Base-by-base conservation (phyloP, 2,113 vertebrate genomes). In the Grammomys dolichurus region DNA sequence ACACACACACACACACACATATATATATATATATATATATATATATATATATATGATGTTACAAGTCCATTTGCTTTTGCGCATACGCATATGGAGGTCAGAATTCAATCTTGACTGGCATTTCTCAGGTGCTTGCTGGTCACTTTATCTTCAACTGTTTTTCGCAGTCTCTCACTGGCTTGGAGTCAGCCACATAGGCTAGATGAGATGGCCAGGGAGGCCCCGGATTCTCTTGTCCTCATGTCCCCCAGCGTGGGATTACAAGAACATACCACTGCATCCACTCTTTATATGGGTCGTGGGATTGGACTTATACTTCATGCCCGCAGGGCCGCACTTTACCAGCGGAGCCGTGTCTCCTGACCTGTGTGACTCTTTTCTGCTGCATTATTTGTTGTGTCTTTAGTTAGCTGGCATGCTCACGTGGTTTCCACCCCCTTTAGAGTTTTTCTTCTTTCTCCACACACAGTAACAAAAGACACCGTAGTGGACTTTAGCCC, bases 351-450 rank as follows among this genome's bases (percentile, higher is more conserved):
- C 40, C 40, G 33, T 31, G 14, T 65, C 56, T 65, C n/a, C 5
- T 1, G 6, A 40, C 58, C 82, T 19, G 40, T 48, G 24, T 20
- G 60, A 33, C 20, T 86, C 14, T 7, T 28, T 85, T 3, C 40
- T 86, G 56, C 56, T 43, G 43, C 19, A 11, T 67, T 86, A 14
- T 48, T 10, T 31, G 40, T 24, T 10, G 2, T 12, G 4, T 16
- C 56, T 76, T 77, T 17, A n/a, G 43, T 20, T 69, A n/a, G 13
- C 87, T 7, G 36, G 13, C 3, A 36, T 3, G 40, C 22, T 14
- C 10, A 16, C 0, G 0, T 2, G 3, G 5, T 40, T 70, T n/a
- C 20, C 1, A 0, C 19, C 46, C 75, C 51, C 5, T 17, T 2
- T 2, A 4, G 20, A 75, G 33, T 22, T 14, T 7, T 65, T 0